Conservation (phyloP, 2,888 invertebrate genomes). For the Spatulosminthurus flaviceps region DNA sequence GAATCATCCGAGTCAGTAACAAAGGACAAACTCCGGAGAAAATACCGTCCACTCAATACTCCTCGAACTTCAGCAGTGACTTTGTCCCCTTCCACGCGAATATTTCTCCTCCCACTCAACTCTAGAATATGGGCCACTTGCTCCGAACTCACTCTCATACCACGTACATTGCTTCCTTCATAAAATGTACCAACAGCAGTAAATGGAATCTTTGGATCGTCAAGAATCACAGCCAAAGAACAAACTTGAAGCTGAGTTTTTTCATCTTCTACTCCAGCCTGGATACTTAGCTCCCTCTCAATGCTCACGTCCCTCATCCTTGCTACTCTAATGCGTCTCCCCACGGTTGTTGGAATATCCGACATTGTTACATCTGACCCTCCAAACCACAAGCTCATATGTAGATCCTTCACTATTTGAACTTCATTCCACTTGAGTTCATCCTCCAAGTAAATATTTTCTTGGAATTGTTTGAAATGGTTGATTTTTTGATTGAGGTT, state of each 20-base stretch:
- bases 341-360: background rate
- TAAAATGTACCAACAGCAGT: background rate
- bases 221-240: background rate
- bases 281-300: background rate
- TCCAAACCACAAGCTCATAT: slow-evolving; percentile 15
- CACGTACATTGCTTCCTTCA: background rate
- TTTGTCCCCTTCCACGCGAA: background rate
- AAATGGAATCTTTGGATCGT: slow-evolving; percentile 16
- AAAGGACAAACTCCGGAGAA: slow-evolving; percentile 12
- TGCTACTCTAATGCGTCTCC: background rate
- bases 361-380: background rate
- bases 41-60: slow-evolving; percentile 3
- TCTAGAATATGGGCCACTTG: background rate
- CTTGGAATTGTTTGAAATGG: slow-evolving; percentile 24
- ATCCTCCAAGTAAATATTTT: background rate
- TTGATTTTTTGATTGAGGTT: background rate
- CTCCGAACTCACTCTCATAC: background rate
- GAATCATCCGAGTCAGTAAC: background rate
- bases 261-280: background rate
- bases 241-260: slow-evolving; percentile 12
- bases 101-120: background rate
- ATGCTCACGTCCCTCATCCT: slow-evolving; percentile 3
- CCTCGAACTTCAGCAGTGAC: slow-evolving; percentile 2
- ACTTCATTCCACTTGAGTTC: slow-evolving; percentile 24
- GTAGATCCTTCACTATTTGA: background rate